Conservation (phyloP, 2,113 vertebrate genomes). For the Melanerpes aurifrons region DNA sequence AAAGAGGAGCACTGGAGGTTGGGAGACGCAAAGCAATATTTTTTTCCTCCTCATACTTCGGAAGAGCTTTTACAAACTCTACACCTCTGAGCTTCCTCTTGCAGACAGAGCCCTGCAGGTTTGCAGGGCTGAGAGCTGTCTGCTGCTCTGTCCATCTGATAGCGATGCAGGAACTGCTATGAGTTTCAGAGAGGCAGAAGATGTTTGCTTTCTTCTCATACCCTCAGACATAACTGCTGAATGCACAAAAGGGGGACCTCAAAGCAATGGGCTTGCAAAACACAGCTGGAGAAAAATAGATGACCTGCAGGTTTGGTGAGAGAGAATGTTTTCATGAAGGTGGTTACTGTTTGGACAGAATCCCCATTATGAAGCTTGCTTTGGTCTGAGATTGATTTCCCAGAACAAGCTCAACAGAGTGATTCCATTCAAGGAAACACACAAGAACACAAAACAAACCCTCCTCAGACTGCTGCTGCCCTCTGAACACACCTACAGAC, state of each 20-base stretch:
- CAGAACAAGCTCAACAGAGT: neutral
- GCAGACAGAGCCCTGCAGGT: neutral
- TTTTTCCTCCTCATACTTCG: accelerated
- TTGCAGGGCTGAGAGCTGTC: neutral
- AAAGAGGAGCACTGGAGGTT: neutral
- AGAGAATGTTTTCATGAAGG: neutral
- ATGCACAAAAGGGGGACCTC: neutral
- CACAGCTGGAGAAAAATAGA: neutral
- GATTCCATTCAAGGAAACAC: no score
- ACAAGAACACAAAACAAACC: neutral
- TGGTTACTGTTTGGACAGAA: neutral
- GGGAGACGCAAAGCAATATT: neutral
- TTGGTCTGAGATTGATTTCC: neutral
- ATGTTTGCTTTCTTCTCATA: neutral
- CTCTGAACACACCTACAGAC: neutral
- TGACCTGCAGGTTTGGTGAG: neutral
- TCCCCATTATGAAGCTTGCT: neutral
- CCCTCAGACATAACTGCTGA: neutral
- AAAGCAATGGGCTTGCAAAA: neutral
- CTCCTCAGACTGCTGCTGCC: neutral
- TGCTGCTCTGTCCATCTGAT: neutral
- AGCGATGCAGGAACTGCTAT: neutral
- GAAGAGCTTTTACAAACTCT: neutral
- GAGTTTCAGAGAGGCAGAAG: neutral
- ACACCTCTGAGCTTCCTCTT: neutral